These are phyloP conservation scores for Labeo catla DNA, from an alignment of 2,113 vertebrate species.

Conservation along the genomic window DNA sequence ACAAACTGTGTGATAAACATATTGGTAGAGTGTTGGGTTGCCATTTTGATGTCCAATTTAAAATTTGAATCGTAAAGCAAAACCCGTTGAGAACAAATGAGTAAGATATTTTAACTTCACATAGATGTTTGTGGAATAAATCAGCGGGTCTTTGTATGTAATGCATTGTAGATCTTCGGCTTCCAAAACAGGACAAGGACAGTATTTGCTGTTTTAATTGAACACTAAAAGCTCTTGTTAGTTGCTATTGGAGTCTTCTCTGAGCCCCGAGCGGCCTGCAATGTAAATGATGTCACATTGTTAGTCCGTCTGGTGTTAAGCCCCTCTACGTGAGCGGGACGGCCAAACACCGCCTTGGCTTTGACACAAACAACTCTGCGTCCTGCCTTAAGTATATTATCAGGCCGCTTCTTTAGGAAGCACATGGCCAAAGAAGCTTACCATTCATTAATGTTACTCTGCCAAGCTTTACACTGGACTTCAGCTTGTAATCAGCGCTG, in stretches of 20 bases:
- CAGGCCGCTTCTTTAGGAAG: constrained; percentile 95
- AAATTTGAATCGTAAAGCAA: neutral
- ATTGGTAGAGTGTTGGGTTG: neutral
- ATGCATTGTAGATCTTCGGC: neutral
- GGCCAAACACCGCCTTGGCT: constrained; percentile 80
- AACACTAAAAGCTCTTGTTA: neutral
- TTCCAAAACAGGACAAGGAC: neutral
- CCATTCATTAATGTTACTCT: constrained; percentile 99
- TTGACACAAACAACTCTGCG: constrained; percentile 90
- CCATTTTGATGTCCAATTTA: neutral
- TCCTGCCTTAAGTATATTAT: constrained; percentile 97
- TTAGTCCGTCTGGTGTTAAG: constrained; percentile 85
- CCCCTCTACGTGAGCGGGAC: constrained; percentile 90
- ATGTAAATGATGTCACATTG: constrained; percentile 72
- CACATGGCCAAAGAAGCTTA: constrained; percentile 99
- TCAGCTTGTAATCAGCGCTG: constrained; percentile 91
- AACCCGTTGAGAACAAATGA: neutral
- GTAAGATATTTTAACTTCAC: neutral
- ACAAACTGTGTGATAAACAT: no score
- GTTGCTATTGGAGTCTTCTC: neutral
- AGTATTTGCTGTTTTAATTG: neutral
- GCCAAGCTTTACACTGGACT: constrained; percentile 94
- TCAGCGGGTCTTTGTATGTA: neutral
- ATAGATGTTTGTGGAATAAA: neutral
- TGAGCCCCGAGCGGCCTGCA: neutral